Base-by-base conservation (phyloP, 2,888 invertebrate species). In the Drosophila ochracea region DNA sequence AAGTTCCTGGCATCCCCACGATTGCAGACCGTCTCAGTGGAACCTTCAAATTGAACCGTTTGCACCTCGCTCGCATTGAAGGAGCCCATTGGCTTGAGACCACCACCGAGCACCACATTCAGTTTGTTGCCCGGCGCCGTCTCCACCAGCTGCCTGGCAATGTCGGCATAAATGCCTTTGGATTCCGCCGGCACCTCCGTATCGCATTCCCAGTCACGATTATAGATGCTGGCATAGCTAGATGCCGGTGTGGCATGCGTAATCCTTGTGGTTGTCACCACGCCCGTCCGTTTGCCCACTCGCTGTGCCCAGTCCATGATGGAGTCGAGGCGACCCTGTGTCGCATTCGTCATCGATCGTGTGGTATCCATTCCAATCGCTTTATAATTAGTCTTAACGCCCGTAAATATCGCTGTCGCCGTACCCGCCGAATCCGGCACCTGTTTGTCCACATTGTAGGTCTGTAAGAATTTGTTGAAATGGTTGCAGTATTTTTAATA, bases 381-480 rank as follows among this genome's bases (percentile, higher is more conserved):
- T 64, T 94, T 94, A 76, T 94, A 94, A 75, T 95, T 94, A 49
- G 94, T 94, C 92, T 96, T 96, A 0, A 95, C 94, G 1, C 96
- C 96, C 63, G 94, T 94, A 80, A 96, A 95, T 85, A 95, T 94
- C 2, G 96, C 96, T 1, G 96, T 96, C 0, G 95, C 96, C 1
- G 96, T 96, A 4, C 95, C 95, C 2, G 96, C 96, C 3, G 96
- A 96, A 86, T 96, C 96, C 0, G 96, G 95, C 19, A 95, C 95
- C 92, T 96, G 96, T 68, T 94, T 94, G 90, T 96, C 95, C n/a
- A 95, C 94, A 80, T 95, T 95, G 92, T 96, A 96, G 0, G 96
- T 96, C 95, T 96, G 70, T 3, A 25, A 28, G 30, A 4, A n/a
- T 4, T 2, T 16, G 19, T 37, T 10, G 4, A 25, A 19, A 11